A percentile compares a stretch with the other conserved stretches of the same genome.
These are phyloP conservation scores for Scatophagus argus DNA, from an alignment of 2,113 vertebrate genomes.

Conservation along the genomic window DNA sequence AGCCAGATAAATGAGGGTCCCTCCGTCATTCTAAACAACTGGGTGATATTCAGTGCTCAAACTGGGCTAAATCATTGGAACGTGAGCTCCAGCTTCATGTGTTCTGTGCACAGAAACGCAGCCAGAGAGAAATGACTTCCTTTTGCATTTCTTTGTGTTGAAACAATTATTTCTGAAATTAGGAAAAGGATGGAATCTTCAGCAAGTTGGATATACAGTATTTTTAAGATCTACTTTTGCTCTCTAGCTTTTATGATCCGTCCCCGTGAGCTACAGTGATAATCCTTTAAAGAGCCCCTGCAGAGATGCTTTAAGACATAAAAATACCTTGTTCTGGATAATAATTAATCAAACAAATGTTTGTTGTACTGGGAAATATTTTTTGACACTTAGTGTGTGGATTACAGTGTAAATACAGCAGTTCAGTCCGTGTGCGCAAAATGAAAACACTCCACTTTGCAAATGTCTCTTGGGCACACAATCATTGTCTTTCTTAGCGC, in stretches of 20 bases:
- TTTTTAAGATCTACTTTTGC: background rate
- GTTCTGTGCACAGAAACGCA: constrained; percentile 1
- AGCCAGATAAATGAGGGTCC: constrained; percentile 33
- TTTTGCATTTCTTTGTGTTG: background rate
- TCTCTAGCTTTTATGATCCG: background rate
- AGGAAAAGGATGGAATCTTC: constrained; percentile 5
- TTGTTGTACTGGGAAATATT: background rate
- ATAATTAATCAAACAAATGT: background rate
- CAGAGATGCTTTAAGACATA: background rate
- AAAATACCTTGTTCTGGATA: background rate
- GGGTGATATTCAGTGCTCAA: background rate
- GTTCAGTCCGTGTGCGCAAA: constrained; percentile 4
- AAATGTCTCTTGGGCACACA: background rate
- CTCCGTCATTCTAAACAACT: constrained; percentile 36
- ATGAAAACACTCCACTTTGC: background rate
- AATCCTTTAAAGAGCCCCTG: background rate
- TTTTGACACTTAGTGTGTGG: too few relatives aligned
- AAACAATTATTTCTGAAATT: constrained; percentile 12
- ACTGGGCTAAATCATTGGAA: constrained; percentile 31
- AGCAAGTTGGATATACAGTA: background rate
- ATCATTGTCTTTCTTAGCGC: constrained; percentile 42
- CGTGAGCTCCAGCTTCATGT: constrained; percentile 10
- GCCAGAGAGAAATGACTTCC: background rate
- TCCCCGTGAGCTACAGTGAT: background rate
- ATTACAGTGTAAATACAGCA: constrained; percentile 28